Base-by-base conservation (phyloP, 37 sponge, comb jelly and placozoan genomes). In the Diacarnus erythraeanus region DNA sequence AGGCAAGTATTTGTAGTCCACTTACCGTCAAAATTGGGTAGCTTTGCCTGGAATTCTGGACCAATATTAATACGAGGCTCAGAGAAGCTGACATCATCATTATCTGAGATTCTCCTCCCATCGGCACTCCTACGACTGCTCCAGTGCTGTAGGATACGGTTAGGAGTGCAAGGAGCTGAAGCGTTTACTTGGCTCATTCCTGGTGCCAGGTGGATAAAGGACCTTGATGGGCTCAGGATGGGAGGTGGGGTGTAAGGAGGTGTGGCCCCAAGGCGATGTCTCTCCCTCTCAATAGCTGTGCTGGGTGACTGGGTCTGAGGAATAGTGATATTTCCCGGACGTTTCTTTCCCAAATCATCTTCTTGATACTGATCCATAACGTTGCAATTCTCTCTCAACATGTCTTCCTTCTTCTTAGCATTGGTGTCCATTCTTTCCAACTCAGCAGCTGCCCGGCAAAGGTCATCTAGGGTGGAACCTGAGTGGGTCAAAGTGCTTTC, bases 191-290 rank as follows among this genome's bases (percentile, higher is more conserved):
- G 44, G 2, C 84, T 69, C 18, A 33, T 33, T 1, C 54, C 59
- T 22, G 64, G 29, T 18, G 82, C 76, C n/a, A 87, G 82, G 77
- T 81, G 51, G 18, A 57, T 76, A 71, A 81, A 42, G 39, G 82
- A 76, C 5, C 89, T 66, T 0, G 84, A 43, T 15, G 93, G 93
- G 36, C 85, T 88, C 23, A 92, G 89, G 20, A 92, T 85, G 34
- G 93, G 93, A 29, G 93, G 93, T n/a, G 93, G 93, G 17, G 93
- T 92, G 83, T 92, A 92, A 8, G 93, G 93, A 27, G 93, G 93
- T 3, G 86, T 80, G 23, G 57, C 43, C 18, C 80, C 76, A 30
- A 83, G 63, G 38, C 79, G 57, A 72, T 70, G 64, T 20, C 75
- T 44, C 42, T 83, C 89, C 36, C 80, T 67, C 27, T 84, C 84